Percentiles rank a stretch among this genome's conserved stretches.
Evolutionary conservation across 1,140 invertebrate genomes (phyloP).

Genomic region (Oryzaephilus surinamensis): DNA sequence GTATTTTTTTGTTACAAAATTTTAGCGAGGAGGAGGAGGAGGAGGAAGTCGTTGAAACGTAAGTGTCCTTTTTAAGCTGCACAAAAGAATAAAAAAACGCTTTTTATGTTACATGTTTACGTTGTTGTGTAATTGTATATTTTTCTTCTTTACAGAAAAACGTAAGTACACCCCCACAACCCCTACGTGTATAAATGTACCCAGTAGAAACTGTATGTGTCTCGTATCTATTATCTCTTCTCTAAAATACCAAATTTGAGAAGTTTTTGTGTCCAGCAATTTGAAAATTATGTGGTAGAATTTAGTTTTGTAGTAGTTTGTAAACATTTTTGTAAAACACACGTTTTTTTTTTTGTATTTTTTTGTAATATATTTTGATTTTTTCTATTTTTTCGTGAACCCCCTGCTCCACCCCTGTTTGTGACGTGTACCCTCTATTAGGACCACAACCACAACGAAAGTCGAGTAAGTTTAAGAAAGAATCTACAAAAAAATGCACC

Average conservation of each 20-base stretch:
- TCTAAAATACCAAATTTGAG: not conserved
- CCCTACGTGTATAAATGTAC: not conserved
- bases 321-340: conserved; percentile 9
- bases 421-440: conserved; percentile 25
- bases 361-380: conserved; percentile 16
- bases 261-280: not conserved
- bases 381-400: conserved; percentile 39
- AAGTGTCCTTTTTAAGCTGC: conserved; percentile 39
- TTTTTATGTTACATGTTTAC: not conserved
- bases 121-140: conserved; percentile 1
- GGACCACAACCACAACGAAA: conserved; percentile 33
- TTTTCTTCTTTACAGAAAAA: conserved; percentile 26
- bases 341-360: conserved; percentile 7
- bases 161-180: conserved; percentile 17
- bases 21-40: conserved; percentile 50
- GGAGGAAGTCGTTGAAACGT: conserved; percentile 58
- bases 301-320: conserved; percentile 1
- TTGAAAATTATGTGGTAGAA: not conserved
- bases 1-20: conserved; percentile 13
- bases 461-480: conserved; percentile 32
- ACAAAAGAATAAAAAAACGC: not conserved
- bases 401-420: conserved; percentile 25
- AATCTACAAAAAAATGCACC: not conserved
- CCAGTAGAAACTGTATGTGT: not conserved
- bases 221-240: not conserved